Evolutionary conservation across 53 echinoderm and acorn worm species (phyloP).

Genomic region (Actinopyga echinites): DNA sequence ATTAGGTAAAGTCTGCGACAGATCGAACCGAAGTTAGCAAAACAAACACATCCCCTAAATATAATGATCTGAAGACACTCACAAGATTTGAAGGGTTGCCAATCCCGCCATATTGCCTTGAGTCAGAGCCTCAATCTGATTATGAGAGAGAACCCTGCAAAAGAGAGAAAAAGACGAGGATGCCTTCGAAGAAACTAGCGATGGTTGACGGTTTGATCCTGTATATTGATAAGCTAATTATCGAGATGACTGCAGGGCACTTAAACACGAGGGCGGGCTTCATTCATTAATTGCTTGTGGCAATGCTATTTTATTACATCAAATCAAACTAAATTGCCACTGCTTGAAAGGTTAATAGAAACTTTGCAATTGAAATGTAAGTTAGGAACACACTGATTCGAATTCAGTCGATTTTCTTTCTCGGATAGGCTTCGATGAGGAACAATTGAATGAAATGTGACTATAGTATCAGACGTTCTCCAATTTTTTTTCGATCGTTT

Average conservation of each 20-base stretch:
- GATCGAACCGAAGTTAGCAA: too few relatives aligned
- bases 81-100: constrained; percentile 36
- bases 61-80: constrained; percentile 22
- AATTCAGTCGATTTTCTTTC: too few relatives aligned
- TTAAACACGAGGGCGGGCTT: constrained; percentile 19
- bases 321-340: background rate
- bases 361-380: background rate
- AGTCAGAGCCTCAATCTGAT: constrained; percentile 49
- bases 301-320: constrained; percentile 6
- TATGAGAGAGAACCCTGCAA: constrained; percentile 56
- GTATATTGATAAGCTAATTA: too few relatives aligned
- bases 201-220: too few relatives aligned
- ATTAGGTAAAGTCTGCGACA: too few relatives aligned
- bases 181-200: background rate
- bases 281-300: background rate
- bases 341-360: constrained; percentile 22
- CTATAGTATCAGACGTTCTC: too few relatives aligned
- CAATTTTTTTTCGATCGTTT: too few relatives aligned
- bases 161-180: background rate
- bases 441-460: too few relatives aligned
- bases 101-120: constrained; percentile 49
- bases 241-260: too few relatives aligned
- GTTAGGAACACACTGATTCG: too few relatives aligned
- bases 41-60: background rate
- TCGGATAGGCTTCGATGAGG: too few relatives aligned